A percentile compares a stretch with the other conserved stretches of the same genome.
These are phyloP conservation scores for Campopleginae sp. DNA, from an alignment of 2,888 invertebrate genomes.

Conservation along the genomic window DNA sequence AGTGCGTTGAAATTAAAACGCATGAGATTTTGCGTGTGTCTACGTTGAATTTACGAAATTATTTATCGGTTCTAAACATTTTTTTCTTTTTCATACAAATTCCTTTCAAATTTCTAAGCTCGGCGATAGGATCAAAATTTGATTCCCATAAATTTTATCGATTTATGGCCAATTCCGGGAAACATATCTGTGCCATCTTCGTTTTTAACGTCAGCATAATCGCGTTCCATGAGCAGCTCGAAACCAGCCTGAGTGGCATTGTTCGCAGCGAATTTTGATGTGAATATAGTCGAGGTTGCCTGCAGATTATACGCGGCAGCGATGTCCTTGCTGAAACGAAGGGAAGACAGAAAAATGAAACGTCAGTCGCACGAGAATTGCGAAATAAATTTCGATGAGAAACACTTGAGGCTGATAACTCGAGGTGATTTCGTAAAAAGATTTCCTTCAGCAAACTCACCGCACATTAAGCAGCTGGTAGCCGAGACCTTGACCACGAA, in stretches of 20 bases:
- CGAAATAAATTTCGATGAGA: not conserved
- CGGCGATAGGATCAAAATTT: not conserved
- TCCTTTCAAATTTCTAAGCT: not conserved
- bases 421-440: not conserved
- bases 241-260: constrained; percentile 74
- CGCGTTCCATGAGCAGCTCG: constrained; percentile 60
- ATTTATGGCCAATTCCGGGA: constrained; percentile 70
- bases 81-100: not conserved
- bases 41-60: not conserved
- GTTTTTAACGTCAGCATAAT: constrained; percentile 69
- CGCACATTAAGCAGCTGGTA: constrained; percentile 75
- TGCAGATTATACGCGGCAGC: constrained; percentile 73
- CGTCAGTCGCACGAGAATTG: not conserved
- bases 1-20: no score
- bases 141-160: constrained; percentile 69
- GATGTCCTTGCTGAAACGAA: constrained; percentile 71
- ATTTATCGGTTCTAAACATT: not conserved
- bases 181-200: constrained; percentile 70
- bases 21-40: no score
- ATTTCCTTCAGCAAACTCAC: constrained; percentile 60
- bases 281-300: constrained; percentile 74
- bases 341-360: constrained; percentile 34
- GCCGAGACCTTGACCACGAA: constrained; percentile 80
- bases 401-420: not conserved
- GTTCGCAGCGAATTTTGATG: constrained; percentile 73